Evolutionary conservation across 2,797 vertebrate species (phyloP), one percentile per base, ranked within the genome.

Genomic region (Aulostomus chinensis): DNA sequence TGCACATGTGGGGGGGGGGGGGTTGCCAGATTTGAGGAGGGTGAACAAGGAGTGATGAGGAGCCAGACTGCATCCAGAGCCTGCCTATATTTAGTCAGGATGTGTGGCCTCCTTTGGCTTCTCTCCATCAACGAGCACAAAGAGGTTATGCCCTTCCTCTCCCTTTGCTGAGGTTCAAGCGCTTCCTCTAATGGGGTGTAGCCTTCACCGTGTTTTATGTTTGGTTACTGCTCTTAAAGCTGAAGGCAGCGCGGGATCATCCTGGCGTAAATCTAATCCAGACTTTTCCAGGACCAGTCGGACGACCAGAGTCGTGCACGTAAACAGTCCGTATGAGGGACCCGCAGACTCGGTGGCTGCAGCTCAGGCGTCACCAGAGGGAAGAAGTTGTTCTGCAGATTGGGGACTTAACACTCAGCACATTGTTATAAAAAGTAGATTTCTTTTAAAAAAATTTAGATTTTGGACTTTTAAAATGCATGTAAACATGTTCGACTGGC

Each of bases 171-270:
- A 29, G 24, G 53, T 59, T 69, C 24, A 58, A 49, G 47, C 55
- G 56, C 57, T 63, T 28, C 26, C 58, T 79, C 74, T 80, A 78
- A 84, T 73, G 65, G 72, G 75, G 79, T 81, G 50, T 51, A 21
- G 46, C 37, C 57, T 39, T 26, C 21, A 68, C 53, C 74, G 54
- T 76, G 69, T 80, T 82, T 81, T 55, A 58, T 73, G 75, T 81
- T 77, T 52, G 48, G 54, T 59, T 63, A 67, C 47, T 55, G 65
- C 58, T 59, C 41, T 66, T 22, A 10, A 39, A 50, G 68, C 69
- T 78, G 21, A 51, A 64, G 50, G 75, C 69, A 45, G 36, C 6
- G 38, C 34, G 58, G 55, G 67, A 76, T 63, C 62, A 83, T 80
- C 73, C 42, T 0, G 15, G 15, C 38, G 25, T 64, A 69, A 81